A percentile compares a stretch with the other conserved stretches of the same genome.
phyloP scores from a whole-genome alignment of 2,113 vertebrate genomes.

The Ascaphus truei region DNA sequence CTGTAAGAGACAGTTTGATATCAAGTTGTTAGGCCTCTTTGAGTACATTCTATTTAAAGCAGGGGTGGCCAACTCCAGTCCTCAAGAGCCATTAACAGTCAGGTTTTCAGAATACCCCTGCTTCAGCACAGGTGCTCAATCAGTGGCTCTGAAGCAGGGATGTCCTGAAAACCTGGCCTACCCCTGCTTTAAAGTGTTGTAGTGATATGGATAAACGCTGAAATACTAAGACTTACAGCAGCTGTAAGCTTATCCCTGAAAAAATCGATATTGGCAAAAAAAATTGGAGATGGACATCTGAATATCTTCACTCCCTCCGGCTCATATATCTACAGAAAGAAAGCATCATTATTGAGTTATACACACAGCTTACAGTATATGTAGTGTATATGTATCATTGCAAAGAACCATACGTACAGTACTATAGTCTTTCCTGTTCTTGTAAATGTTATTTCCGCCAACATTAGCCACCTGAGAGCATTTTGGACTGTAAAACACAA shows the following conservation, averaged over 20 bases:
- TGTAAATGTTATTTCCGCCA: constrained; percentile 86
- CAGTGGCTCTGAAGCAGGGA: too few species aligned
- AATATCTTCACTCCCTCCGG: constrained; percentile 91
- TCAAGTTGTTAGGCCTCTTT: too few species aligned
- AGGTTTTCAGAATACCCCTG: too few species aligned
- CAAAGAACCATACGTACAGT: constrained; percentile 60
- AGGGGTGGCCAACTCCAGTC: too few species aligned
- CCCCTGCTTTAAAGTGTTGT: too few species aligned
- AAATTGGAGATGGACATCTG: constrained; percentile 86
- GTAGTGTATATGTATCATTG: neutral
- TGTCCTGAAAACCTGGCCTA: too few species aligned
- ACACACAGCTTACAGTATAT: too few species aligned
- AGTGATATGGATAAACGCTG: too few species aligned
- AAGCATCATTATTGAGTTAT: too few species aligned
- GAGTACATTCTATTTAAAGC: too few species aligned
- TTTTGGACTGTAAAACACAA: constrained; percentile 70
- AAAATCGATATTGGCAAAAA: constrained; percentile 90
- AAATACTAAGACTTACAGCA: constrained; percentile 68
- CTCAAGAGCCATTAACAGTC: too few species aligned
- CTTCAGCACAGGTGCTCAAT: too few species aligned
- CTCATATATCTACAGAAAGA: constrained; percentile 72
- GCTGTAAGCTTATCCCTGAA: constrained; percentile 79
- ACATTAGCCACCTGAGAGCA: constrained; percentile 84
- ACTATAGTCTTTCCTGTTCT: constrained; percentile 83
- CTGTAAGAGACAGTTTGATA: constrained; percentile 59